Evolutionary conservation across 2,888 invertebrate species (phyloP).

Genomic region (Diaphora mendica): DNA sequence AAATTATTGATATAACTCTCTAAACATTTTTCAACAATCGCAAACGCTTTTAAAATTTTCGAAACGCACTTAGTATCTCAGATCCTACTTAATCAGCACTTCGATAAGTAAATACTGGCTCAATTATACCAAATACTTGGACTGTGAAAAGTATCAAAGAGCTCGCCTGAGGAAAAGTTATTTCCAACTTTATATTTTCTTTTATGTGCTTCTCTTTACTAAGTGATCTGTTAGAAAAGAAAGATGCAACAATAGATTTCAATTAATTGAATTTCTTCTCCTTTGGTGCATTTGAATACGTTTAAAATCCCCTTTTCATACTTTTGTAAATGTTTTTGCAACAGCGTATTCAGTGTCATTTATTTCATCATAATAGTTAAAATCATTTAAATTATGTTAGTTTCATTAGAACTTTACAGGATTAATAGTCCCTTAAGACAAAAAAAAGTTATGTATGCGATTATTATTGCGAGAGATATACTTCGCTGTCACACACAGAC

Average conservation of each 20-base stretch:
- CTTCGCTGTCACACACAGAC: too few species aligned
- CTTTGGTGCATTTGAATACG: not conserved
- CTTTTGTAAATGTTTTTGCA: too few species aligned
- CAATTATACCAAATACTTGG: not conserved
- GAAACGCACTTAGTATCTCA: not conserved
- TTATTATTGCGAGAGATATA: too few species aligned
- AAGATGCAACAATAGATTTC: not conserved
- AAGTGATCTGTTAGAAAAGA: not conserved
- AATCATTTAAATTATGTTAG: too few species aligned
- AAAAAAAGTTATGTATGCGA: too few species aligned
- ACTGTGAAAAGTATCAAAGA: not conserved
- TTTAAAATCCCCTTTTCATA: too few species aligned
- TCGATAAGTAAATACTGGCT: not conserved
- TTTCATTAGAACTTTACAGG: too few species aligned
- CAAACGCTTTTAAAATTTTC: not conserved
- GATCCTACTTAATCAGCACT: not conserved
- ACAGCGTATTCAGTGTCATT: too few species aligned
- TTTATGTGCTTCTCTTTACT: not conserved
- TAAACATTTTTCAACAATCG: not conserved
- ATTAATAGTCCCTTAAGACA: too few species aligned
- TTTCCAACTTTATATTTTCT: not conserved
- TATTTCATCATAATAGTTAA: too few species aligned
- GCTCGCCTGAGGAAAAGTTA: not conserved
- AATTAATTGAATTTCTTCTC: not conserved
- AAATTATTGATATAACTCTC: not conserved